Conservation (phyloP, 2,888 invertebrate genomes). For the Callosobruchus maculatus region DNA sequence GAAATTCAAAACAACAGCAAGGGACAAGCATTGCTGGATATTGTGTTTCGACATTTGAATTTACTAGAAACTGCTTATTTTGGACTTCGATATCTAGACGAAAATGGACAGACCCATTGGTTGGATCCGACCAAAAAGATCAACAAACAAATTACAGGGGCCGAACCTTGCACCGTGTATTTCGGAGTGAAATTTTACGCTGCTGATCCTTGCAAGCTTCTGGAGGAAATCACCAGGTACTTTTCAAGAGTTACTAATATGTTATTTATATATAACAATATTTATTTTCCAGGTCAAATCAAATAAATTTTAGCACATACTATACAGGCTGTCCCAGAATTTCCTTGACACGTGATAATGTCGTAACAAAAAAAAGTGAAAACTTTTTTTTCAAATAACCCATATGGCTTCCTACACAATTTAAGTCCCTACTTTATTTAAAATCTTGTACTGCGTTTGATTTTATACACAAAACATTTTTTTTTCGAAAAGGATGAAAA, state of each 20-base stretch:
- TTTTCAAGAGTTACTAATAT: neutral
- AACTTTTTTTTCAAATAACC: too few relatives aligned
- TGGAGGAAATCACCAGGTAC: conserved; percentile 97
- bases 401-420: too few relatives aligned
- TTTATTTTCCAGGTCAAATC: too few relatives aligned
- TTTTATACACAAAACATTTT: too few relatives aligned
- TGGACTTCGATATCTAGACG: conserved; percentile 88
- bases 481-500: too few relatives aligned
- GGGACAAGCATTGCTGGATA: conserved; percentile 87
- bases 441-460: too few relatives aligned
- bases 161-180: conserved; percentile 75
- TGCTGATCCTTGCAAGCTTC: conserved; percentile 91
- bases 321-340: too few relatives aligned
- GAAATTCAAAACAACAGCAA: conserved; percentile 86
- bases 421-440: too few relatives aligned
- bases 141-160: conserved; percentile 77
- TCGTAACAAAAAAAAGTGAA: too few relatives aligned
- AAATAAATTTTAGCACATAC: too few relatives aligned
- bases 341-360: too few relatives aligned
- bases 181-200: conserved; percentile 98
- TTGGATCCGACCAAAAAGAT: conserved; percentile 87
- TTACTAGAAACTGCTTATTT: conserved; percentile 95
- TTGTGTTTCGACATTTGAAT: conserved; percentile 89
- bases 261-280: too few relatives aligned
- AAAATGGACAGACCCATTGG: conserved; percentile 96